A percentile compares a stretch with the other conserved stretches of the same genome.
These are phyloP conservation scores for Nipponia nippon DNA, from an alignment of 2,113 vertebrate genomes.

Conservation along the genomic window DNA sequence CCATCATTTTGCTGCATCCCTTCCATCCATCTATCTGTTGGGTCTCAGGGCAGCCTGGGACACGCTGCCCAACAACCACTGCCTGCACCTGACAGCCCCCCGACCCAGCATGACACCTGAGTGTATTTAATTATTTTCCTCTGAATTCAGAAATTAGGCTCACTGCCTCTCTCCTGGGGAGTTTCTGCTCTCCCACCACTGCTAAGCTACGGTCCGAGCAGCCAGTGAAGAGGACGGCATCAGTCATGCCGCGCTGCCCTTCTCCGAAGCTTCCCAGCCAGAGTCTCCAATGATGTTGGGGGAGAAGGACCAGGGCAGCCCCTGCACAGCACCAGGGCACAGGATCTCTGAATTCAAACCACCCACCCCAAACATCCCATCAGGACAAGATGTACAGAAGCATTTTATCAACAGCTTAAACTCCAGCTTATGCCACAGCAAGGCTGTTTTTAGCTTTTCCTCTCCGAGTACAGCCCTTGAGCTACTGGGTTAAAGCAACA, in stretches of 20 bases:
- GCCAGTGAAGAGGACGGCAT: not conserved
- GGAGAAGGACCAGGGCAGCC: not conserved
- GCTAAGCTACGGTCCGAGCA: accelerated
- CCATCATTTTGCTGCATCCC: not conserved
- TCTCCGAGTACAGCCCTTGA: not conserved
- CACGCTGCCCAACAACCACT: not conserved
- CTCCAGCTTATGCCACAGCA: accelerated
- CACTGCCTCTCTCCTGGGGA: not conserved
- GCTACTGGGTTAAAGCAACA: not conserved
- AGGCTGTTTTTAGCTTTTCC: not conserved
- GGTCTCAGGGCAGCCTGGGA: not conserved
- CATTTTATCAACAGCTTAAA: not conserved
- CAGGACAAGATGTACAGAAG: not conserved
- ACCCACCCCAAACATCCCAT: not conserved
- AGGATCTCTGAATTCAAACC: not conserved
- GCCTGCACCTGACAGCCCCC: not conserved
- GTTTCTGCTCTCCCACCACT: not conserved
- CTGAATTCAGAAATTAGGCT: not conserved
- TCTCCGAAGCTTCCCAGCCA: not conserved
- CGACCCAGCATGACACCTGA: accelerated
- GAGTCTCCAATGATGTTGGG: accelerated
- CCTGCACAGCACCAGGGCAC: accelerated
- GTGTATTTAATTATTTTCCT: not conserved
- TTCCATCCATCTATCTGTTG: not conserved
- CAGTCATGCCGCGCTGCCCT: not conserved